Evolutionary conservation across 2,113 vertebrate genomes (phyloP).

Genomic region (Oryzias curvinotus): DNA sequence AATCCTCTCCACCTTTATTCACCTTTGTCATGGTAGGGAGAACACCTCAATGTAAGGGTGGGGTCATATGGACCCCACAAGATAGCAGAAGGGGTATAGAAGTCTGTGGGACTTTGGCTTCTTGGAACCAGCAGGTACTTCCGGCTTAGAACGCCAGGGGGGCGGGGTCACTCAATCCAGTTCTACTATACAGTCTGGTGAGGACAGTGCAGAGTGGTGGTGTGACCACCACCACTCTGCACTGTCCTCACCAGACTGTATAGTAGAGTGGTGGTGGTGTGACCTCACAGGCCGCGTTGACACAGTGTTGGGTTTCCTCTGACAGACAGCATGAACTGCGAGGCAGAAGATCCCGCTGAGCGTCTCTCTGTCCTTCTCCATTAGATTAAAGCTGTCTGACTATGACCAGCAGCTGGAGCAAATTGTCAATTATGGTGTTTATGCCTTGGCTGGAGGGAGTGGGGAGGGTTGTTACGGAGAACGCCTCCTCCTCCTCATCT

Average conservation of each 20-base stretch:
- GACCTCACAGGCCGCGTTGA: background rate
- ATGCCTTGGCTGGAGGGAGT: conserved; percentile 38
- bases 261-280: background rate
- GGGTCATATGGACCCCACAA: no score
- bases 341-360: conserved; percentile 9
- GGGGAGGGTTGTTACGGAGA: conserved; percentile 13
- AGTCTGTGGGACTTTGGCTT: no score
- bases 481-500: conserved; percentile 10
- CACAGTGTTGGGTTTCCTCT: background rate
- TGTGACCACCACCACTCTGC: no score
- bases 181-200: no score
- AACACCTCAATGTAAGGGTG: no score
- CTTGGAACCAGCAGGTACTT: no score
- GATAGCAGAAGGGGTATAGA: no score
- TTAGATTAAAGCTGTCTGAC: conserved; percentile 60
- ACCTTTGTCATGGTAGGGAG: no score
- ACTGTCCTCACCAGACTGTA: no score
- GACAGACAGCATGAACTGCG: background rate
- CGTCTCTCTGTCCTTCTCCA: conserved; percentile 35
- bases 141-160: no score
- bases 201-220: background rate
- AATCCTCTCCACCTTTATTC: no score
- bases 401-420: conserved; percentile 59
- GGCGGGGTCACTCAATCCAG: no score
- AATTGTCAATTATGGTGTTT: conserved; percentile 75